Conservation (phyloP, 1,140 invertebrate genomes). For the Lepidotrigona ventralis region DNA sequence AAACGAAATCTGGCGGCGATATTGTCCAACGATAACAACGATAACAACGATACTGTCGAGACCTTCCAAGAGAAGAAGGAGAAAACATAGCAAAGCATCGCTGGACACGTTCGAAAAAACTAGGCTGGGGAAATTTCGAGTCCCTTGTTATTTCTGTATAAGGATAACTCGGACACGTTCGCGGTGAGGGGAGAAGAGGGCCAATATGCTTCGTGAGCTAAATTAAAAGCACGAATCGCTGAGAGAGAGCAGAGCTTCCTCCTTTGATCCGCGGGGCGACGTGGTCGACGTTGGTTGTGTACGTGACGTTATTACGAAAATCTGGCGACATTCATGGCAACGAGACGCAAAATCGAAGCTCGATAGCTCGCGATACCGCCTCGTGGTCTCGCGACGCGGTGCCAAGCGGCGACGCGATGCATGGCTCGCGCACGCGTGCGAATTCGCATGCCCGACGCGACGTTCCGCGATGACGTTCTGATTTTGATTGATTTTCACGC, state of each 20-base stretch:
- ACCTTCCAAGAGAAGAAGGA: neutral
- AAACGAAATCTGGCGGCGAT: too few relatives aligned
- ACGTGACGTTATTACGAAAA: conserved; percentile 77
- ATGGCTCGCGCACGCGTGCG: conserved; percentile 30
- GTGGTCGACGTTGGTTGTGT: conserved; percentile 55
- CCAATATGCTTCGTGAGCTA: conserved; percentile 72
- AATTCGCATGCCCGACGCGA: conserved; percentile 31
- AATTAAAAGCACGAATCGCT: conserved; percentile 77
- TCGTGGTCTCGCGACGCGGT: neutral
- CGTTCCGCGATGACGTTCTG: conserved; percentile 18
- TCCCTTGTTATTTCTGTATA: conserved; percentile 52
- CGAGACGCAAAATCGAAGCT: conserved; percentile 66
- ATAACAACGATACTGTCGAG: neutral
- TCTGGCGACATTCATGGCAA: conserved; percentile 28
- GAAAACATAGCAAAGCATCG: neutral
- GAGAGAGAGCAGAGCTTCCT: conserved; percentile 55
- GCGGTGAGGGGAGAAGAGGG: conserved; percentile 6
- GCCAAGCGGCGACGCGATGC: neutral
- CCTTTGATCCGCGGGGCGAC: conserved; percentile 72
- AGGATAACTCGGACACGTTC: conserved; percentile 64
- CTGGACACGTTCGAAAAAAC: neutral
- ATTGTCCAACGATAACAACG: too few relatives aligned
- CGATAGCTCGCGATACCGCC: conserved; percentile 32
- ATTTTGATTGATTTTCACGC: conserved; percentile 46
- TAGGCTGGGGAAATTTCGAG: conserved; percentile 41